Percentiles rank a stretch among this genome's conserved stretches.
phyloP scores from a whole-genome alignment of 2,888 invertebrate species.

The Limnephilus lunatus region DNA sequence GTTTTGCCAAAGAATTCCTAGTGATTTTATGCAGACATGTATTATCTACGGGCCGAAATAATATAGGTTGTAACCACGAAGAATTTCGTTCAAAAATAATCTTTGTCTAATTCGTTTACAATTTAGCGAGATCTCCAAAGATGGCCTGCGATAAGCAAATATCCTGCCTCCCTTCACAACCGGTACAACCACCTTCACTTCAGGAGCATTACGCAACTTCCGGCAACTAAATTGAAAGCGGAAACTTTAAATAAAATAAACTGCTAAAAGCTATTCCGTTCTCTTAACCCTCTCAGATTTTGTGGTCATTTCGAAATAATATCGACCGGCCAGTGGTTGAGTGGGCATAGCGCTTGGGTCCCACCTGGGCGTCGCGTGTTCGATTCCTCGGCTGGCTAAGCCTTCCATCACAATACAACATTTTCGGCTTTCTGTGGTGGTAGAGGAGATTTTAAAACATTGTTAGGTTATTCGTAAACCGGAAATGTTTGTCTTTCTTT shows the following conservation, averaged over 20 bases:
- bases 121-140: background rate
- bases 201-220: background rate
- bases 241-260: background rate
- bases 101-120: background rate
- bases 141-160: background rate
- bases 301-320: background rate
- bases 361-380: too few species aligned
- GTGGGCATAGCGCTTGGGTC: too few species aligned
- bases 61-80: background rate
- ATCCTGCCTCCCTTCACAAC: background rate
- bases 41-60: background rate
- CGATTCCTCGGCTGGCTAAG: too few species aligned
- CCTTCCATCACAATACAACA: too few species aligned
- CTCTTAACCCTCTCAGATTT: background rate
- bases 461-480: too few species aligned
- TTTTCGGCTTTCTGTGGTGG: too few species aligned
- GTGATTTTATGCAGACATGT: background rate
- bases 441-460: too few species aligned
- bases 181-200: background rate
- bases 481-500: too few species aligned
- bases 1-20: slow-evolving; percentile 27
- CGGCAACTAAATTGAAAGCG: slow-evolving; percentile 7
- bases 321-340: too few species aligned
- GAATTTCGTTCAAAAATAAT: background rate
- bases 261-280: background rate